phyloP scores from a whole-genome alignment of 1,140 invertebrate species.

The Dendroctonus ponderosae region DNA sequence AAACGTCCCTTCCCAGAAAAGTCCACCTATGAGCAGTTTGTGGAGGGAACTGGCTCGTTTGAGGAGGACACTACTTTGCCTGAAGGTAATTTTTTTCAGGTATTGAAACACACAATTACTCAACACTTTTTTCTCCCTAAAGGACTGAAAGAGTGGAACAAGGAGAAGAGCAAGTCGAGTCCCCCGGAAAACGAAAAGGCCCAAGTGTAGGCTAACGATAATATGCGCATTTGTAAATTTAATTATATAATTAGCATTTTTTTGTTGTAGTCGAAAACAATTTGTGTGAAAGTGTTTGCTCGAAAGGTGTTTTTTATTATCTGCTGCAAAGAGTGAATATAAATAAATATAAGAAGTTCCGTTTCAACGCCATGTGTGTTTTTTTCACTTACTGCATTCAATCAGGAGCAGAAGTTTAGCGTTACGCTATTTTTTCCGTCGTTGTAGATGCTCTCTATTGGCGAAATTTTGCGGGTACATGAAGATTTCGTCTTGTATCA shows the following conservation, averaged over 20 bases:
- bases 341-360: slow-evolving; percentile 8
- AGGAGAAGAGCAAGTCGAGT: slow-evolving; percentile 52
- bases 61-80: slow-evolving; percentile 95
- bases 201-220: slow-evolving; percentile 10
- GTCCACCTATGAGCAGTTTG: slow-evolving; percentile 99
- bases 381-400: no score
- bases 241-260: slow-evolving; percentile 7
- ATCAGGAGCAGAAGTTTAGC: no score
- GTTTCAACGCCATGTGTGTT: neutral
- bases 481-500: no score
- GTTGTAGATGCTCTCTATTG: no score
- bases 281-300: slow-evolving; percentile 26
- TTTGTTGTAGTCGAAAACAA: neutral
- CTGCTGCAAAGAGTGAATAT: slow-evolving; percentile 27
- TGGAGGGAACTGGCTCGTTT: slow-evolving; percentile 96
- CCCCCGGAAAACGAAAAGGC: slow-evolving; percentile 2
- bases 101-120: neutral
- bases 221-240: neutral
- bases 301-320: slow-evolving; percentile 26
- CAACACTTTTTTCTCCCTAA: slow-evolving; percentile 4
- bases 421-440: no score
- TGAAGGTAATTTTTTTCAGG: slow-evolving; percentile 63
- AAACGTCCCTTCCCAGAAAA: slow-evolving; percentile 96
- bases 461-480: no score
- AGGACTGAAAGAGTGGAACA: slow-evolving; percentile 89